Evolutionary conservation across 2,113 vertebrate species (phyloP).

Genomic region (Tursiops truncatus): DNA sequence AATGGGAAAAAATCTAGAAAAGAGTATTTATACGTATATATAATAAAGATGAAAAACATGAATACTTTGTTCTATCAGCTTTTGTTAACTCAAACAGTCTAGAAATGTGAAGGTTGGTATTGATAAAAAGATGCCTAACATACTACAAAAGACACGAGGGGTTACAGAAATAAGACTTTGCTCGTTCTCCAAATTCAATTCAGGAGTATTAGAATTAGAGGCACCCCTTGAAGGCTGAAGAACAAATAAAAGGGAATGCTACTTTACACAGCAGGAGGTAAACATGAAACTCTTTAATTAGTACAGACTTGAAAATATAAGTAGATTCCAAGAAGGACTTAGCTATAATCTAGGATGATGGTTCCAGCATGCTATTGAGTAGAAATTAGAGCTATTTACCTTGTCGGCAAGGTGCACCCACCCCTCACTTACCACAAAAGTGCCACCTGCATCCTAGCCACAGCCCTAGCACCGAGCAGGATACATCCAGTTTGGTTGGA

Average conservation of each 20-base stretch:
- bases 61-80: not conserved
- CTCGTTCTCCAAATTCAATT: not conserved
- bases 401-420: slow-evolving; percentile 10
- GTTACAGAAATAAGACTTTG: not conserved
- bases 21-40: not conserved
- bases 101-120: not conserved
- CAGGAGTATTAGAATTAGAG: not conserved
- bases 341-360: slow-evolving; percentile 30
- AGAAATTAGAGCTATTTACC: slow-evolving; percentile 52
- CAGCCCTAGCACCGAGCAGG: not conserved
- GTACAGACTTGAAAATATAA: slow-evolving; percentile 45
- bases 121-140: slow-evolving; percentile 18
- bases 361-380: slow-evolving; percentile 32
- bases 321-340: slow-evolving; percentile 28
- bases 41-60: not conserved
- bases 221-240: not conserved
- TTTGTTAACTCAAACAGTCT: not conserved
- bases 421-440: not conserved
- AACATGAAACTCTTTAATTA: slow-evolving; percentile 45
- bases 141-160: not conserved
- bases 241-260: slow-evolving; percentile 44
- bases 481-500: not conserved
- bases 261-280: slow-evolving; percentile 43
- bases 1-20: not conserved
- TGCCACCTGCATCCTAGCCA: not conserved